phyloP scores from a whole-genome alignment of 2,797 vertebrate species.

The Crocodylus rhombifer region DNA sequence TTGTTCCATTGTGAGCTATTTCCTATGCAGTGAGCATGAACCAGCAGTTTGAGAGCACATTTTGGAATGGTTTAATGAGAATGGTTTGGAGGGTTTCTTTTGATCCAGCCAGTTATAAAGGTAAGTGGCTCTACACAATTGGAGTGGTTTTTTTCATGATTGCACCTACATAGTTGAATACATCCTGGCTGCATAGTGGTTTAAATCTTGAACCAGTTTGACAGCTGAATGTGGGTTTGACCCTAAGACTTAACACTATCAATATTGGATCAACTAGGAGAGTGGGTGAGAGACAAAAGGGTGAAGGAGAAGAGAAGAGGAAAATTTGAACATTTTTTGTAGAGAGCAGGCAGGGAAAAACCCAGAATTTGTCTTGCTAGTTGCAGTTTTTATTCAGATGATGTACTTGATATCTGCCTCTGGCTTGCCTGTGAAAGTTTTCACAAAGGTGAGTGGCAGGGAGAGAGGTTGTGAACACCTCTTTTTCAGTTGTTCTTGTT shows the following conservation, averaged over 20 bases:
- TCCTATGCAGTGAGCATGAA: conserved; percentile 15
- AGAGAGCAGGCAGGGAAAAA: conserved; percentile 33
- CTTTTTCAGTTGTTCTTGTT: neutral
- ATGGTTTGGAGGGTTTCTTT: conserved; percentile 18
- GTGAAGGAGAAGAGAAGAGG: conserved; percentile 20
- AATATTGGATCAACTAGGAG: conserved; percentile 13
- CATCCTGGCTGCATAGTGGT: conserved; percentile 59
- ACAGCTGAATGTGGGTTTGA: conserved; percentile 17
- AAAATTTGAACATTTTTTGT: conserved; percentile 13
- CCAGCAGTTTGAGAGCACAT: neutral
- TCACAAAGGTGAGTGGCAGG: conserved; percentile 26
- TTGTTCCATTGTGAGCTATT: conserved; percentile 49
- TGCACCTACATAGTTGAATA: conserved; percentile 37
- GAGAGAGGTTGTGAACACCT: neutral
- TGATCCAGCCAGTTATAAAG: no score
- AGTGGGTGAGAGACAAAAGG: conserved; percentile 18
- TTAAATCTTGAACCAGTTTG: conserved; percentile 57
- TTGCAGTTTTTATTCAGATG: neutral
- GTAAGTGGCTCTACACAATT: conserved; percentile 53
- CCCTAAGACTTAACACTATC: neutral
- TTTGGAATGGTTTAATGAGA: conserved; percentile 30
- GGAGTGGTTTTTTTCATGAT: conserved; percentile 57
- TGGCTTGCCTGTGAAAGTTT: neutral
- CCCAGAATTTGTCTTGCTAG: neutral
- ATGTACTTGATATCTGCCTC: neutral